Percentiles rank a stretch among this genome's conserved stretches.
phyloP scores from a whole-genome alignment of 2,113 vertebrate genomes.

The Nycticorax nycticorax region DNA sequence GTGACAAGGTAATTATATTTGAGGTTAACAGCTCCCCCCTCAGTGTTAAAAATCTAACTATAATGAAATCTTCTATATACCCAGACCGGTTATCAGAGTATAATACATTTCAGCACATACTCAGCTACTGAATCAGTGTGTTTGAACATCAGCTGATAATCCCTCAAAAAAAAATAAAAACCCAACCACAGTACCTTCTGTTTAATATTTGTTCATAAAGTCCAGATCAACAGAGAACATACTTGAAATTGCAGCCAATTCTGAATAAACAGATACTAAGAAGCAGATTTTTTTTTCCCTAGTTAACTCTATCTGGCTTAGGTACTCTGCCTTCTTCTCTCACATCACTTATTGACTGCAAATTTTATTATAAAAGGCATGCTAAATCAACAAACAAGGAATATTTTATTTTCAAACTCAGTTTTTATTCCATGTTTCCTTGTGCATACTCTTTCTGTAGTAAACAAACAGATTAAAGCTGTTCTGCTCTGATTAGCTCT shows the following conservation, averaged over 20 bases:
- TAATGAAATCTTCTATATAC: not conserved
- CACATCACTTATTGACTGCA: not conserved
- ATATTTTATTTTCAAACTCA: not conserved
- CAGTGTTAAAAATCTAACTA: not conserved
- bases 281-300: not conserved
- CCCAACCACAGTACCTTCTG: not conserved
- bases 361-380: not conserved
- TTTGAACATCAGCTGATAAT: not conserved
- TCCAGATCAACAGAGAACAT: not conserved
- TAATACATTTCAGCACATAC: not conserved
- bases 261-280: not conserved
- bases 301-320: no score
- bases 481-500: not conserved
- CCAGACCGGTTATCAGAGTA: not conserved
- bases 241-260: not conserved
- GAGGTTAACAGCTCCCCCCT: not conserved
- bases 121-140: not conserved
- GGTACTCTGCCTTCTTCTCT: not conserved
- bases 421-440: not conserved
- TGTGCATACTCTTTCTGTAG: not conserved
- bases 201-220: not conserved
- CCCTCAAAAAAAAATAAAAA: not conserved
- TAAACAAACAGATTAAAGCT: conserved; percentile 24
- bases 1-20: not conserved
- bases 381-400: not conserved